Evolutionary conservation across 2,113 vertebrate species (phyloP).

Genomic region (Tyto alba): DNA sequence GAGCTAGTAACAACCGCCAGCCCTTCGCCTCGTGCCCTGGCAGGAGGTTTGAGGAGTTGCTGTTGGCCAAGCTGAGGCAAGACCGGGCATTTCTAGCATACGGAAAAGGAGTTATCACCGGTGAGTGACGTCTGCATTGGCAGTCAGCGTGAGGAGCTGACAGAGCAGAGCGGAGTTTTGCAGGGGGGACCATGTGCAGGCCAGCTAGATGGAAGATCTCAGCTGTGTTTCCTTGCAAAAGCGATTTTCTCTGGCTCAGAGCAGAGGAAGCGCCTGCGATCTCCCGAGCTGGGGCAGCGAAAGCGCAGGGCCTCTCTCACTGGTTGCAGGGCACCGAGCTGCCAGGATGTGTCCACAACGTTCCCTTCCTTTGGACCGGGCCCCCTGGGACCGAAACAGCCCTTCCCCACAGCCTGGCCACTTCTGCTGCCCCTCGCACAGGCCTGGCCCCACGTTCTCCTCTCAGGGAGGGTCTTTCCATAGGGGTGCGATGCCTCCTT

Average conservation of each 20-base stretch:
- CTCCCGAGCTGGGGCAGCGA: neutral
- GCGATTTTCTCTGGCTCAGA: neutral
- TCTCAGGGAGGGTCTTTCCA: neutral
- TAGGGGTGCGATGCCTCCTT: neutral
- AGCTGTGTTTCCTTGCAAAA: neutral
- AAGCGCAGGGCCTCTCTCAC: neutral
- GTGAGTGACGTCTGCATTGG: rapidly evolving
- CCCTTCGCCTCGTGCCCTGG: neutral
- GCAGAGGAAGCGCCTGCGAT: neutral
- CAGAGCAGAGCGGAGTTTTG: neutral
- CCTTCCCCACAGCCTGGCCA: neutral
- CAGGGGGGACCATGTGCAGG: neutral
- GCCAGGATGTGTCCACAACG: neutral
- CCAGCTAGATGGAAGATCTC: neutral
- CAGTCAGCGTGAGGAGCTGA: neutral
- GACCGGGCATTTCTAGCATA: rapidly evolving
- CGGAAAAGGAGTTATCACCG: neutral
- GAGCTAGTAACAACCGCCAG: neutral
- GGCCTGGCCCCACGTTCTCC: neutral
- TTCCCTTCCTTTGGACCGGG: neutral
- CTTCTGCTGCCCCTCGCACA: neutral
- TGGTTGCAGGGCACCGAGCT: neutral
- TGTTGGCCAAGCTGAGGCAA: neutral
- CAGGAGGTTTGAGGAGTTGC: neutral
- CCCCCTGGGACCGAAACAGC: rapidly evolving